Percentiles rank a stretch among this genome's conserved stretches.
Conservation (phyloP, 2,888 invertebrate genomes). For the Agrochola lota region DNA sequence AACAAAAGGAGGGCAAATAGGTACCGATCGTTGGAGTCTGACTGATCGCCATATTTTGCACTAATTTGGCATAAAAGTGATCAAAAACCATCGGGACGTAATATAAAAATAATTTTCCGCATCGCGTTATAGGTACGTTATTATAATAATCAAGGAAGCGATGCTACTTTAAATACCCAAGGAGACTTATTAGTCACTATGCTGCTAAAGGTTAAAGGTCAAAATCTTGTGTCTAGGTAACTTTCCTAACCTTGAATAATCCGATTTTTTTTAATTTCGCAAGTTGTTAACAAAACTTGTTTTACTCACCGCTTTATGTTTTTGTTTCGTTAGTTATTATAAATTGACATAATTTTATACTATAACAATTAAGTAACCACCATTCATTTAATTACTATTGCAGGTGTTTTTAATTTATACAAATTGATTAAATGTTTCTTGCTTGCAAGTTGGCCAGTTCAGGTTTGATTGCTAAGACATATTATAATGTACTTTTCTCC, state of each 20-base stretch:
- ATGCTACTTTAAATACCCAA: conserved; percentile 31
- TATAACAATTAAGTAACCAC: conserved; percentile 72
- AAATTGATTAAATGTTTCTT: conserved; percentile 72
- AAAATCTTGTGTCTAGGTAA: conserved; percentile 65
- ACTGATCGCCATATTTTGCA: background rate
- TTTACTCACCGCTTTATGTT: conserved; percentile 59
- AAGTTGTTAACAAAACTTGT: conserved; percentile 71
- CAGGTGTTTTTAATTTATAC: conserved; percentile 83
- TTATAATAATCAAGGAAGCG: conserved; percentile 25
- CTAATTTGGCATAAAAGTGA: background rate
- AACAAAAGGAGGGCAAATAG: background rate
- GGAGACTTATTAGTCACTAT: conserved; percentile 44
- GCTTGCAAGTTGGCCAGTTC: conserved; percentile 50
- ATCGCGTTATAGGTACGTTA: background rate
- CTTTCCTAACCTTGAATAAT: conserved; percentile 78
- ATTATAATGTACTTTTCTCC: conserved; percentile 50
- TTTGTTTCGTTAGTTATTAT: conserved; percentile 62
- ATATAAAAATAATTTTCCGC: background rate
- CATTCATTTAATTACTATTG: conserved; percentile 73
- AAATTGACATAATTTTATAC: conserved; percentile 56
- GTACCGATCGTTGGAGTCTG: background rate
- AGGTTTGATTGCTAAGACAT: conserved; percentile 52
- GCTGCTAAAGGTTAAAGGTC: conserved; percentile 59
- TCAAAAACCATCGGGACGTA: background rate
- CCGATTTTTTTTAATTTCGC: conserved; percentile 68